Conservation (phyloP, 2,888 invertebrate species). For the Pediacus dermestoides region DNA sequence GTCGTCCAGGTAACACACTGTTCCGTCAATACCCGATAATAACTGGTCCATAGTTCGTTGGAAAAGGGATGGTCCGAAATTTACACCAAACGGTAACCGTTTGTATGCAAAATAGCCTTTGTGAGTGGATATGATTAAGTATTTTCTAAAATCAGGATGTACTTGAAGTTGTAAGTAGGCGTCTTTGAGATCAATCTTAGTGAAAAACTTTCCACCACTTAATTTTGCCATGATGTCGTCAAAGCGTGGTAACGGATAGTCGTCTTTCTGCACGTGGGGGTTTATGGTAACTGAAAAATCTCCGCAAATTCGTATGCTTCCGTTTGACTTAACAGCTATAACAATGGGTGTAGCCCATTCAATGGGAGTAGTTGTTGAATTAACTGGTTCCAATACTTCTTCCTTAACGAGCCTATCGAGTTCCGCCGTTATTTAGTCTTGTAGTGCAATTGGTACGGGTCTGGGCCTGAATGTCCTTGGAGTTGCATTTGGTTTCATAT, state of each 20-base stretch:
- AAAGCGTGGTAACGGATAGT: constrained; percentile 19
- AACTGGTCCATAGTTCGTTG: constrained; percentile 19
- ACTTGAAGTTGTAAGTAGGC: constrained; percentile 20
- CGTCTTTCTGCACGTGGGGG: constrained; percentile 13
- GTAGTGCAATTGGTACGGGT: constrained; percentile 18
- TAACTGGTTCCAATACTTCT: constrained; percentile 24
- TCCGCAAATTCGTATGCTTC: constrained; percentile 25
- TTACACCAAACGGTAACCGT: constrained; percentile 20
- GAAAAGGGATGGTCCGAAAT: constrained; percentile 18
- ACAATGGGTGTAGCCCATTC: constrained; percentile 29
- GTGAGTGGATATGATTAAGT: constrained; percentile 3
- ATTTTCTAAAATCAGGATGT: constrained; percentile 6
- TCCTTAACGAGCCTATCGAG: constrained; percentile 20
- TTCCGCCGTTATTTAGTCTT: constrained; percentile 24
- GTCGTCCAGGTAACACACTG: constrained; percentile 11
- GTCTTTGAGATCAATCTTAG: constrained; percentile 15
- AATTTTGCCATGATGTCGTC: constrained; percentile 17
- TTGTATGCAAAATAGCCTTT: constrained; percentile 15
- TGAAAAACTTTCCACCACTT: constrained; percentile 16
- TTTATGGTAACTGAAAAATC: constrained; percentile 25
- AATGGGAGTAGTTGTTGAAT: constrained; percentile 21
- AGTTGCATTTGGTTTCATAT: constrained; percentile 8
- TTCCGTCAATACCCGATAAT: constrained; percentile 11
- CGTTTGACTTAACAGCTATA: constrained; percentile 23
- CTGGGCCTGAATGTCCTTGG: constrained; percentile 11